Percentiles rank a stretch among this genome's conserved stretches.
These are phyloP conservation scores for Idaea aversata DNA, from an alignment of 2,888 invertebrate genomes.

Conservation along the genomic window DNA sequence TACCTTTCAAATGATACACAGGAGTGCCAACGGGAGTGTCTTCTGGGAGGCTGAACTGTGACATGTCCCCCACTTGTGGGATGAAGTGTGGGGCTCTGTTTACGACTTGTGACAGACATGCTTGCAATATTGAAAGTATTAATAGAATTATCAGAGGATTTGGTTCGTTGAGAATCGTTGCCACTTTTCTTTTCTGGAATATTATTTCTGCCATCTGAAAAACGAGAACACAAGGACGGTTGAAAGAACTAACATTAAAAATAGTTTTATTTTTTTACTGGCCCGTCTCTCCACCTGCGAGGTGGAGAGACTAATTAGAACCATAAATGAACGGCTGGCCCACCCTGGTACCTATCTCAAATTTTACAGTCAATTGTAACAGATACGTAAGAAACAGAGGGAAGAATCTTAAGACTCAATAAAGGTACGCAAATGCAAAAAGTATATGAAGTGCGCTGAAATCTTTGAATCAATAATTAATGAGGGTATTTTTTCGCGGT, in stretches of 20 bases:
- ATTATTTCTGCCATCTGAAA: slow-evolving; percentile 74
- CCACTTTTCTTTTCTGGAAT: slow-evolving; percentile 60
- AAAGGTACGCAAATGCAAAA: too few species aligned
- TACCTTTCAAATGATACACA: slow-evolving; percentile 87
- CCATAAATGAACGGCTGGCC: too few species aligned
- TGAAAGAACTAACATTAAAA: not conserved
- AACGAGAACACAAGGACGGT: not conserved
- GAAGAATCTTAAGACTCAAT: too few species aligned
- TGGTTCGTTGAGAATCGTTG: slow-evolving; percentile 54
- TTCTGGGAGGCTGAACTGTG: slow-evolving; percentile 86
- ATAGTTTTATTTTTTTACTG: not conserved
- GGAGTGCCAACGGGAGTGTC: slow-evolving; percentile 87
- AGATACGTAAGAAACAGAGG: too few species aligned
- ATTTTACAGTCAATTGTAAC: too few species aligned
- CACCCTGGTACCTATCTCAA: too few species aligned
- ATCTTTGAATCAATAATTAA: too few species aligned
- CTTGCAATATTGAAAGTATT: slow-evolving; percentile 46
- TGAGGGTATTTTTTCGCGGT: not conserved
- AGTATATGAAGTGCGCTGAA: too few species aligned
- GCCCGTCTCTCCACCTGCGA: too few species aligned
- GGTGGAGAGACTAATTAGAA: too few species aligned
- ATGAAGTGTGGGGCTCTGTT: slow-evolving; percentile 88
- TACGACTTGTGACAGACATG: slow-evolving; percentile 74
- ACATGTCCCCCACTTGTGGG: slow-evolving; percentile 88
- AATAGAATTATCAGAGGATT: slow-evolving; percentile 58